Evolutionary conservation across 1,140 invertebrate species (phyloP), one percentile per base, ranked within the genome.

Genomic region (Aphis craccivora): DNA sequence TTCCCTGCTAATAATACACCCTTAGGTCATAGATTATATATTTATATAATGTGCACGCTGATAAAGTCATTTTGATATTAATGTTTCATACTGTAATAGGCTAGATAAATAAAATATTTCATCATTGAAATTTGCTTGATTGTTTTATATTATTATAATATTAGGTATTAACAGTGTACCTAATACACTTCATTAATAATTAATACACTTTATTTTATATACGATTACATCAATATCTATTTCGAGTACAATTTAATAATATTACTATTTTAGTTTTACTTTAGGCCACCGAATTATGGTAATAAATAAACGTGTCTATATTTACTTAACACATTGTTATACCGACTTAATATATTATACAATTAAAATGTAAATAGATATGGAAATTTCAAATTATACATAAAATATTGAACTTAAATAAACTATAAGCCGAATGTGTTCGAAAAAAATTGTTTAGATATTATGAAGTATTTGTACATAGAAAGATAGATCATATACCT

Each of bases 1-100:
- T 53, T 84, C 51, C 76, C 67, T 91, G 76, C n/a, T 48, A 84
- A 84, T 93, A 86, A 93, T 5, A 84, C 43, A 37, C 91, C 91
- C 76, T 84, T 7, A 53, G 81, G 45, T 40, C 45, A 45, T 20
- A 48, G n/a, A 35, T 45, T n/a, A 7, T 55, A 30, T 35, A 22
- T 30, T 9, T 30, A 9, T 60, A 60, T 60, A 30, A 30, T n/a
- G 25, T 43, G 90, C 40, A 20, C 3, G 55, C 37, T 45, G 67
- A 91, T 81, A 48, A 76, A 91, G 30, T 45, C 67, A 45, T 91
- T 91, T 83, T 81, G n/a, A 45, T 83, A n/a, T 51, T 91, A 91
- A 91, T 48, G 43, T 37, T 53, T 25, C 7, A 11, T 20, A 37
- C 53, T 37, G 8, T 43, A 25, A n/a, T 18, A 76, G 4, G 18